Base-by-base conservation (phyloP, 64 coral and sea anemone genomes). In the Astreopora myriophthalma region DNA sequence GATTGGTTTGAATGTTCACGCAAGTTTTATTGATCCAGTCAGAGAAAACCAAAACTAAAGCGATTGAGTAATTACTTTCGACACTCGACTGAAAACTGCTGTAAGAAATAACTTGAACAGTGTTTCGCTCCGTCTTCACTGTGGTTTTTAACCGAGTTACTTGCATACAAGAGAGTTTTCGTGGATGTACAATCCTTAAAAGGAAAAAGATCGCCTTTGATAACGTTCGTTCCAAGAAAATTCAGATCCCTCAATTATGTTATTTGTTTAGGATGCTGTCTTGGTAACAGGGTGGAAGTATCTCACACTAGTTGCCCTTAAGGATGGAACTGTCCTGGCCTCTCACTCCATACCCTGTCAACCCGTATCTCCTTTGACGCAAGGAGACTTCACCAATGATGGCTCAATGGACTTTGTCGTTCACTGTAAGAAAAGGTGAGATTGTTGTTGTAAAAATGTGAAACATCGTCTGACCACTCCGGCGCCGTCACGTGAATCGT, bases 311-410 rank as follows among this genome's bases (percentile, higher is more conserved):
- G 75, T 99, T 11, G 93, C 93, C 20, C 69, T 99, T 25, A 76
- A 79, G 20, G 92, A 95, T 80, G 97, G 97, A 51, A 52, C 79
- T 39, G 61, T 99, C 9, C 24, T 95, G 38, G 60, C 97, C 70
- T 77, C 82, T 13, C 94, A 99, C 46, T 93, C 97, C 71, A 86
- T 95, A 23, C 97, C 97, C 39, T 99, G 97, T 69, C 86, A 93
- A 75, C 80, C 94, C 0, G 65, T 93, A 7, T 80, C 90, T 49
- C 97, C 97, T 58, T 75, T 91, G 3, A 61, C 93, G 22, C 80
- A 91, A 22, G 97, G 94, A 22, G 97, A 99, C 60, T 91, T 99
- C 48, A 95, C 74, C 49, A 99, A 99, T 93, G 94, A 99, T 87
- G 93, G 87, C 14, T 31, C 87, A 34, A 92, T 88, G 78, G 97